Base-by-base conservation (phyloP, 2,113 vertebrate species). In the Pelobates fuscus region DNA sequence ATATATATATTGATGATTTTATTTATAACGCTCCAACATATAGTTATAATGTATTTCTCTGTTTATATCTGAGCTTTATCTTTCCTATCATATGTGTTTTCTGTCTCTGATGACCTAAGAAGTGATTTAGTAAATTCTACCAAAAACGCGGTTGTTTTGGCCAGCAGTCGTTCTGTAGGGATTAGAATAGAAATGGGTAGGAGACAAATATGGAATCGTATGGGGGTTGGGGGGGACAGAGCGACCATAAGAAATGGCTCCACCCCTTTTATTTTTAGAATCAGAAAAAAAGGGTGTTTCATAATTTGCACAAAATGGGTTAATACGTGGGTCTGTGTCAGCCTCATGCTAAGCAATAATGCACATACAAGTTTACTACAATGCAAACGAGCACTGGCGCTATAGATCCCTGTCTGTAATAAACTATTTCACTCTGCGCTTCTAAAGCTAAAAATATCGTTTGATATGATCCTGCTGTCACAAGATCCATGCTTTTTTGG, bases 221-320 rank as follows among this genome's bases (percentile, higher is more conserved):
- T 18, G 12, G 21, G 52, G 46, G 72, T 37, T 37, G 71, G 54
- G 63, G 62, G 37, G 32, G 21, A 3, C 10, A 24, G 20, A 20
- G 32, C 21, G 58, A 49, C 20, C 11, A 23, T 5, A 2, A 29
- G 41, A 74, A 66, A 6, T 60, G 18, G 64, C 64, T 18, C 54
- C 72, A 21, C 72, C 72, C n/a, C 21, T 27, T 76, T 67, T 76
- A 67, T 76, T 76, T 76, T 76, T 76, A 76, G 72, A 67, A 43
- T 67, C 72, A 18, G 66, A 37, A 37, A 37, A 37, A 37, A 74
- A 76, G 26, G 72, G 55, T 54, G 64, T 60, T 67, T 76, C 25
- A 60, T 65, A 76, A 76, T 60, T 67, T 30, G 54, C 63, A 60
- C 17, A 20, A 76, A 76, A 67, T 49, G 64, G 63, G 72, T 76